Evolutionary conservation across 2,888 invertebrate genomes (phyloP).

Genomic region (Cordilura impudica): DNA sequence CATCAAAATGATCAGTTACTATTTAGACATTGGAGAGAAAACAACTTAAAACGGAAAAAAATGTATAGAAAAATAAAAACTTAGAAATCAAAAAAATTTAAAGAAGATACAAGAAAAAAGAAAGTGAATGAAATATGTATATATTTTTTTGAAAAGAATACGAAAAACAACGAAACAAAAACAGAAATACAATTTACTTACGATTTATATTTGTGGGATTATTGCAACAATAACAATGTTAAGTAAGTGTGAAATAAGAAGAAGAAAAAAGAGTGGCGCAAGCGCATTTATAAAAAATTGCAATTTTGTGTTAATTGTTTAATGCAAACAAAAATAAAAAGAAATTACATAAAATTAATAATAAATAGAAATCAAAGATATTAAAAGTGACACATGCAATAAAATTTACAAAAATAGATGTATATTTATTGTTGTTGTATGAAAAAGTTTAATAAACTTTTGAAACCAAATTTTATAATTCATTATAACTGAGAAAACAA

Average conservation of each 20-base stretch:
- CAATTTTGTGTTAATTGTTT: slow-evolving; percentile 5
- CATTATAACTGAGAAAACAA: neutral
- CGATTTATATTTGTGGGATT: neutral
- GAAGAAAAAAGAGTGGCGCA: slow-evolving; percentile 19
- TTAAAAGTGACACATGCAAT: slow-evolving; percentile 37
- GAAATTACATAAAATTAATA: neutral
- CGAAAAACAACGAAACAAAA: slow-evolving; percentile 11
- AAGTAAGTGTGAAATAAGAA: slow-evolving; percentile 54
- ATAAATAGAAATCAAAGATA: slow-evolving; percentile 32
- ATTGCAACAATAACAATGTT: slow-evolving; percentile 41
- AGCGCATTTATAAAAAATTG: slow-evolving; percentile 8
- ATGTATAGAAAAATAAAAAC: neutral
- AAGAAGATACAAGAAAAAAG: slow-evolving; percentile 56
- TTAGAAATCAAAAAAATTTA: slow-evolving; percentile 1
- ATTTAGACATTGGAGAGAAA: slow-evolving; percentile 21
- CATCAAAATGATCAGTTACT: slow-evolving; percentile 38
- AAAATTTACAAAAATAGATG: neutral
- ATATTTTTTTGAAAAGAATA: neutral
- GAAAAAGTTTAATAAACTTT: slow-evolving; percentile 19
- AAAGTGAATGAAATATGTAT: slow-evolving; percentile 51
- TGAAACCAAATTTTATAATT: neutral
- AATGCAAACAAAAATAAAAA: neutral
- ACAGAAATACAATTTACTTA: slow-evolving; percentile 23
- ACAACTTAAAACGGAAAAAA: slow-evolving; percentile 40
- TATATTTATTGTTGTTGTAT: too few relatives aligned